Base-by-base conservation (phyloP, 2,113 vertebrate species). In the Melanocharis versteri region DNA sequence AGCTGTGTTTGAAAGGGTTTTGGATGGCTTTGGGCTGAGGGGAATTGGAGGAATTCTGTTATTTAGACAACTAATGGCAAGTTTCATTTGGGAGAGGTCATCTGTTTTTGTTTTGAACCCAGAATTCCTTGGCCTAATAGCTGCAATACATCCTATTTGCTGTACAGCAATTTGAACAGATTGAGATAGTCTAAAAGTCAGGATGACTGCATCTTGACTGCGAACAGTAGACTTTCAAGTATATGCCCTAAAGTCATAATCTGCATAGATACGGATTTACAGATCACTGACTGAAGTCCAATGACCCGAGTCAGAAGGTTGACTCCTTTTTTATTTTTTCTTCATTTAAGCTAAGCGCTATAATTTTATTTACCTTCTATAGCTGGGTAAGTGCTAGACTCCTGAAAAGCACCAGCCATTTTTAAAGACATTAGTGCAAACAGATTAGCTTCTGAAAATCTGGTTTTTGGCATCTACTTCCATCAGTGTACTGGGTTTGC, bases 1-100 rank as follows among this genome's bases (percentile, higher is more conserved):
- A 96, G 82, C 42, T 92, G 24, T 68, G 94, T 93, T 84, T 72
- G 51, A 90, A 86, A 81, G 51, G 39, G 15, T 12, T 91, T 94
- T 69, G 47, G n/a, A 64, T 60, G n/a, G 33, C 68, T 81, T 82
- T 90, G 61, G 57, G 24, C 86, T 86, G 64, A 9, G 51, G 31
- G n/a, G 6, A 81, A 68, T 44, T 62, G 75, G 40, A 84, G 27
- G 53, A 73, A 89, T 94, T 81, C 35, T 88, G 5, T 77, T 88
- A 70, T 57, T 90, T 60, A 88, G 60, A 65, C 22, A 83, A 50
- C n/a, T 33, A n/a, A 51, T 18, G 14, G 47, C 2, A 28, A 83
- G 17, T 79, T 95, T 79, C 27, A 39, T 73, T 87, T 79, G 68
- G 31, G 16, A 71, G 61, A 75, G 30, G 47, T 87, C 50, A 64